Evolutionary conservation across 2,113 vertebrate species (phyloP).

Genomic region (Sinocyclocheilus rhinocerous): DNA sequence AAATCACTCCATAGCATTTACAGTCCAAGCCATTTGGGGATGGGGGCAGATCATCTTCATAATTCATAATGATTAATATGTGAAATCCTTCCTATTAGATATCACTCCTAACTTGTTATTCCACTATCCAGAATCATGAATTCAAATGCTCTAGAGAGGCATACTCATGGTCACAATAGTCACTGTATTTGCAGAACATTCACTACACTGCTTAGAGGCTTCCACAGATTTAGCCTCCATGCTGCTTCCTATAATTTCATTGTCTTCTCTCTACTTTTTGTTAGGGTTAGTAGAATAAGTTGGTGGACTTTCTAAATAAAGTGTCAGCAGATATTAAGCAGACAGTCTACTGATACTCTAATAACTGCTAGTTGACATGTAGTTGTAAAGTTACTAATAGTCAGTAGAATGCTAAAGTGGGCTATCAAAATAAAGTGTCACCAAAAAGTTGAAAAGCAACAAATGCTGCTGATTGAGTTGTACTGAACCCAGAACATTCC

Average conservation of each 20-base stretch:
- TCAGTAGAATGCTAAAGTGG: too few species aligned
- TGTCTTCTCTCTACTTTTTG: not conserved
- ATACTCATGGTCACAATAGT: not conserved
- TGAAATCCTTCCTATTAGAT: not conserved
- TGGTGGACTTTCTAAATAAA: too few species aligned
- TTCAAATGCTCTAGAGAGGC: not conserved
- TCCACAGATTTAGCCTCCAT: not conserved
- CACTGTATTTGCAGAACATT: too few species aligned
- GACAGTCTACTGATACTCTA: not conserved
- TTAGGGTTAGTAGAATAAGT: not conserved
- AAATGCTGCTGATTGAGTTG: too few species aligned
- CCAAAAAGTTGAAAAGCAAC: not conserved
- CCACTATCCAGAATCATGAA: not conserved
- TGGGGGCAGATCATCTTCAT: not conserved
- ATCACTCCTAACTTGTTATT: not conserved
- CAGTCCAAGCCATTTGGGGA: not conserved
- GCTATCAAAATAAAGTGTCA: not conserved
- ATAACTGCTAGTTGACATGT: not conserved
- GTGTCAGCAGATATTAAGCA: not conserved
- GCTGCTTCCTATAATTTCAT: not conserved
- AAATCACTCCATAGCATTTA: constrained; percentile 64
- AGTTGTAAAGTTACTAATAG: not conserved
- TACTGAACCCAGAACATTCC: too few species aligned
- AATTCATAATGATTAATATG: not conserved
- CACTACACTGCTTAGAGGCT: too few species aligned